These are phyloP conservation scores for Saguinus midas DNA, from an alignment of 2,113 vertebrate species.

Conservation along the genomic window DNA sequence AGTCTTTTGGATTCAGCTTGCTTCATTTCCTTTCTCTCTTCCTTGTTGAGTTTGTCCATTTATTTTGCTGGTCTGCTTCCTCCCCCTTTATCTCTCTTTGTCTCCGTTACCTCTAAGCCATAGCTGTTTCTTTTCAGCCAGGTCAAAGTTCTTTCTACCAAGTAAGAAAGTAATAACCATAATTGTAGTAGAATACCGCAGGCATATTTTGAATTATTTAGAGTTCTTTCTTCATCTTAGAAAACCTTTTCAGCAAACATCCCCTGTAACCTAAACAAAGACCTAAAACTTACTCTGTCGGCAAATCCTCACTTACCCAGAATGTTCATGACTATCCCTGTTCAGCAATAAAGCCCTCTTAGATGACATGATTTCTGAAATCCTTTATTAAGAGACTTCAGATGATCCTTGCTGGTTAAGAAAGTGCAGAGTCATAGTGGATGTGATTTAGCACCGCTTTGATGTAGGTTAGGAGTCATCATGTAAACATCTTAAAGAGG, in stretches of 20 bases:
- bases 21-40: not conserved
- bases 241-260: not conserved
- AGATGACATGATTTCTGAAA: not conserved
- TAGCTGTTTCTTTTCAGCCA: not conserved
- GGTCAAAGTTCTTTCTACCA: not conserved
- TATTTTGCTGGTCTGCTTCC: not conserved
- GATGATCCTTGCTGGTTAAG: not conserved
- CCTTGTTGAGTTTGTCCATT: not conserved
- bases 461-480: not conserved
- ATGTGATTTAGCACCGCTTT: not conserved
- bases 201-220: conserved; percentile 20
- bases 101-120: not conserved
- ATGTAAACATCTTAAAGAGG: not conserved
- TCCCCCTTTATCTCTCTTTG: not conserved
- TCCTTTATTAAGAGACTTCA: not conserved
- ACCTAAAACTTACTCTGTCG: not conserved
- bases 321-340: not conserved
- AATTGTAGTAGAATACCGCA: not conserved
- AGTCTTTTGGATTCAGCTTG: not conserved
- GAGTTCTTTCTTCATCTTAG: not conserved
- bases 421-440: not conserved
- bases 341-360: not conserved
- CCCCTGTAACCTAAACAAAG: not conserved
- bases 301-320: not conserved
- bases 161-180: not conserved